Evolutionary conservation across 2,113 vertebrate genomes (phyloP).

Genomic region (Opisthocomus hoazin): DNA sequence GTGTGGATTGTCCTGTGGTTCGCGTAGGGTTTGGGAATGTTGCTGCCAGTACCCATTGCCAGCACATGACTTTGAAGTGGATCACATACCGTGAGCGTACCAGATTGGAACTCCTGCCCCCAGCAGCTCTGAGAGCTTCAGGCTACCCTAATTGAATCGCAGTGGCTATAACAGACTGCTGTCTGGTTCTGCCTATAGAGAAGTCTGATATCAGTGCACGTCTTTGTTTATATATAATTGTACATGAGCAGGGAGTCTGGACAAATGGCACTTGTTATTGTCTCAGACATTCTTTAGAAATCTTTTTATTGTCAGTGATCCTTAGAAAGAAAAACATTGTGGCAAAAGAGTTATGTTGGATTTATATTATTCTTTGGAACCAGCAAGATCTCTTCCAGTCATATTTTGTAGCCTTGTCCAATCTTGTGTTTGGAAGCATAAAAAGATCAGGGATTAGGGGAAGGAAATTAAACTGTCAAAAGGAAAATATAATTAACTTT

Average conservation of each 20-base stretch:
- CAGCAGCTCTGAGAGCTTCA: background rate
- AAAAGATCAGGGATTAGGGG: background rate
- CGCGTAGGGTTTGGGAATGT: background rate
- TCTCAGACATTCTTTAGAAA: background rate
- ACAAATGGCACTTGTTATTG: background rate
- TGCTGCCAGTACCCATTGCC: background rate
- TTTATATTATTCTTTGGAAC: conserved; percentile 1
- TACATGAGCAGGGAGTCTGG: background rate
- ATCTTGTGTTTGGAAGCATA: background rate
- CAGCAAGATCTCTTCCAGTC: background rate
- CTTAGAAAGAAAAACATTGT: background rate
- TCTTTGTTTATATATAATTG: background rate
- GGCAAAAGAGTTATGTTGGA: background rate
- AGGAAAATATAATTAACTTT: background rate
- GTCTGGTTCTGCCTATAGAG: background rate
- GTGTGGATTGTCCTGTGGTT: background rate
- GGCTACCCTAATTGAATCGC: background rate
- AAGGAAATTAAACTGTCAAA: conserved; percentile 29
- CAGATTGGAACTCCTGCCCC: background rate
- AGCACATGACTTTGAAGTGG: background rate
- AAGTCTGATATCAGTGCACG: background rate
- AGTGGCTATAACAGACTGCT: background rate
- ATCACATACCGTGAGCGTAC: background rate
- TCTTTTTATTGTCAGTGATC: background rate
- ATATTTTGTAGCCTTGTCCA: background rate